phyloP scores from a whole-genome alignment of 2,888 invertebrate species.

The Folsomia candida region DNA sequence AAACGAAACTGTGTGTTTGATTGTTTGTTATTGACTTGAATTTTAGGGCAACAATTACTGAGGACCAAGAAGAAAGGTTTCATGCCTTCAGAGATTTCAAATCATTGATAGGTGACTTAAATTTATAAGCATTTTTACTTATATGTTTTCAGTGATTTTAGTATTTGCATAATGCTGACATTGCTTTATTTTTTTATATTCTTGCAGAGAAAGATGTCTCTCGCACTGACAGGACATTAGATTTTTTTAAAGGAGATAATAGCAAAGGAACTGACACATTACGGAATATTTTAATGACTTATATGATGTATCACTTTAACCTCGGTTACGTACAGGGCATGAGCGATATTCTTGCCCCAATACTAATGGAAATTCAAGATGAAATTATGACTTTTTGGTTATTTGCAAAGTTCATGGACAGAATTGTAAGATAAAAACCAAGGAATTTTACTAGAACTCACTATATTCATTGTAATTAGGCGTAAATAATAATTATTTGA shows the following conservation, averaged over 20 bases:
- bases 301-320: slow-evolving; percentile 98
- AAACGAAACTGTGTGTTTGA: too few species aligned
- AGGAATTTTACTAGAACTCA: not conserved
- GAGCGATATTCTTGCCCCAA: slow-evolving; percentile 93
- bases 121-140: not conserved
- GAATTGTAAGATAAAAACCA: slow-evolving; percentile 67
- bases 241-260: slow-evolving; percentile 92
- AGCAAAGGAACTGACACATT: slow-evolving; percentile 73
- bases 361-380: slow-evolving; percentile 80
- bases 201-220: slow-evolving; percentile 89
- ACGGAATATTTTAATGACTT: slow-evolving; percentile 93
- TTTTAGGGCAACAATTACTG: slow-evolving; percentile 84
- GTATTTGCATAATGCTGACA: too few species aligned
- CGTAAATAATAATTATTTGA: not conserved
- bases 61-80: slow-evolving; percentile 83
- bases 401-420: slow-evolving; percentile 96
- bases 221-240: slow-evolving; percentile 85
- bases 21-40: too few species aligned
- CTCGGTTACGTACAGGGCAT: slow-evolving; percentile 95
- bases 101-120: slow-evolving; percentile 70
- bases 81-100: slow-evolving; percentile 84
- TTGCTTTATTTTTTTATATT: slow-evolving; percentile 37
- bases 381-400: slow-evolving; percentile 99
- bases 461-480: not conserved
- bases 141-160: too few species aligned